Conservation (phyloP, 1,140 invertebrate genomes). For the Leguminivora glycinivorella region DNA sequence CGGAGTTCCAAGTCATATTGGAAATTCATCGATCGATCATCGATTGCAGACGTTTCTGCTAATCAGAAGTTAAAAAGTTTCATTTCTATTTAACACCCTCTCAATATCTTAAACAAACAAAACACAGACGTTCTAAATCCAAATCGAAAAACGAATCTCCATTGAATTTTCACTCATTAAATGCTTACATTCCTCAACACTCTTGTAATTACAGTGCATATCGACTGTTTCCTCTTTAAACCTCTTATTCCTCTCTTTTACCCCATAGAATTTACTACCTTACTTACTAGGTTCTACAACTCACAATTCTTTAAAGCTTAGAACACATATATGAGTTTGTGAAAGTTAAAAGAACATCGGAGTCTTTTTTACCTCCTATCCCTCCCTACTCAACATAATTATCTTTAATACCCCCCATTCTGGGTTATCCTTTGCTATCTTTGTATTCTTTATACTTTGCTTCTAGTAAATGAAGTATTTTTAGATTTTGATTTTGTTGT, state of each 20-base stretch:
- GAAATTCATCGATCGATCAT: too few relatives aligned
- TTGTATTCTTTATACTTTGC: slow-evolving; percentile 1
- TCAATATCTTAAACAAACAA: background rate
- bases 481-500: background rate
- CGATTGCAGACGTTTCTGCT: too few relatives aligned
- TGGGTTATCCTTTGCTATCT: slow-evolving; percentile 12
- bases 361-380: background rate
- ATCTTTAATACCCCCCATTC: slow-evolving; percentile 15
- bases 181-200: slow-evolving; percentile 21
- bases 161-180: slow-evolving; percentile 24
- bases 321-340: background rate
- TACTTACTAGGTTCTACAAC: background rate
- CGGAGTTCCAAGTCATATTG: too few relatives aligned
- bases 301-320: background rate
- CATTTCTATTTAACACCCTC: background rate
- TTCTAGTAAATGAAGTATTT: background rate
- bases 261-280: background rate
- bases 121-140: background rate
- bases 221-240: slow-evolving; percentile 8
- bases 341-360: background rate
- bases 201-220: slow-evolving; percentile 17
- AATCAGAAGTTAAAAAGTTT: too few relatives aligned
- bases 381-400: slow-evolving; percentile 20
- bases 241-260: background rate
- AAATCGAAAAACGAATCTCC: slow-evolving; percentile 14